phyloP scores from a whole-genome alignment of 2,888 invertebrate species.

The Heterodera filipjevi region DNA sequence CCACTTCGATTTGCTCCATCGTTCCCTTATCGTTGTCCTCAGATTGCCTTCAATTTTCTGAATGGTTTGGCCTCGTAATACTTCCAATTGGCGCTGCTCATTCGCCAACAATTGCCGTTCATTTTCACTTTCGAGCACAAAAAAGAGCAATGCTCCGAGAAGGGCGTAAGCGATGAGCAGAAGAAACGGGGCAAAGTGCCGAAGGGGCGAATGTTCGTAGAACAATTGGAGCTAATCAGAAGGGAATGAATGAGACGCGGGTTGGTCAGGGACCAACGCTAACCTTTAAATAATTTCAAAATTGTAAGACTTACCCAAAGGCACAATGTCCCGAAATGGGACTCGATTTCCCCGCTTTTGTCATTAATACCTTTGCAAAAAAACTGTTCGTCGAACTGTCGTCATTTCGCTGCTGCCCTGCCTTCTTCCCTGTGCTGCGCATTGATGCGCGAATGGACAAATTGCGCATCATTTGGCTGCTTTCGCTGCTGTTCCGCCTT shows the following conservation, averaged over 20 bases:
- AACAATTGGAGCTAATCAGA: conserved; percentile 52
- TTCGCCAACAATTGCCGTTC: conserved; percentile 52
- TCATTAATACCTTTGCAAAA: background rate
- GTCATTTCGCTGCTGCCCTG: background rate
- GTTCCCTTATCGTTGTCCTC: background rate
- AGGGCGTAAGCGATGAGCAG: conserved; percentile 62
- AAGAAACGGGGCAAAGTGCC: conserved; percentile 57
- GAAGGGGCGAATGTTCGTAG: conserved; percentile 55
- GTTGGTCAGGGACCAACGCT: too few species aligned
- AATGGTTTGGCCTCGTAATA: conserved; percentile 52
- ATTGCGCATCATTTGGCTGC: background rate
- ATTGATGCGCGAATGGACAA: background rate
- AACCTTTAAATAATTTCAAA: too few species aligned
- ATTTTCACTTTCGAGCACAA: conserved; percentile 59
- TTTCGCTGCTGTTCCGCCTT: background rate
- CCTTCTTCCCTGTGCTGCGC: background rate
- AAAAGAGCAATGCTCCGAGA: conserved; percentile 61
- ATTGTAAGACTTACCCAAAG: too few species aligned
- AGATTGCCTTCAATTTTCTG: conserved; percentile 28
- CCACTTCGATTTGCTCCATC: conserved; percentile 5
- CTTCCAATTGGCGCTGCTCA: conserved; percentile 48
- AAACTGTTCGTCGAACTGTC: background rate
- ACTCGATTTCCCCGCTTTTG: background rate
- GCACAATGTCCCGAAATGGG: conserved; percentile 2
- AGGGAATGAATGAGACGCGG: too few species aligned